Evolutionary conservation across 1,140 invertebrate species (phyloP).

Genomic region (Drosophila truncata): DNA sequence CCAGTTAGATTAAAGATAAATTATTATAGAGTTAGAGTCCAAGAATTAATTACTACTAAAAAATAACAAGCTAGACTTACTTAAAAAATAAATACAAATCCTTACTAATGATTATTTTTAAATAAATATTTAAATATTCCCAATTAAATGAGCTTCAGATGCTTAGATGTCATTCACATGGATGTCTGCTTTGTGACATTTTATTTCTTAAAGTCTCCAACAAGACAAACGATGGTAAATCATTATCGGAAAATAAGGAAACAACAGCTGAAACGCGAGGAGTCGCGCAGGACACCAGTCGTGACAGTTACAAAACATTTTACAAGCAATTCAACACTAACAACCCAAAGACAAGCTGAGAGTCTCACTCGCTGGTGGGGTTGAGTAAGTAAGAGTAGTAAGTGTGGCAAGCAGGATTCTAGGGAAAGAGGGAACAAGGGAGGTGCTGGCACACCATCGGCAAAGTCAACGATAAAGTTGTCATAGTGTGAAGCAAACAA

Average conservation of each 20-base stretch:
- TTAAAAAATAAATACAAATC: too few species aligned
- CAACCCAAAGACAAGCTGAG: constrained; percentile 42
- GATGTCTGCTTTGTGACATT: not conserved
- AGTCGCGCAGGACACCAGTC: constrained; percentile 33
- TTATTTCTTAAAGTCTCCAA: constrained; percentile 59
- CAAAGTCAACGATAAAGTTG: constrained; percentile 73
- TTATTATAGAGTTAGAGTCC: not conserved
- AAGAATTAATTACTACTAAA: not conserved
- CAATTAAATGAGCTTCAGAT: not conserved
- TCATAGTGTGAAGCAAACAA: constrained; percentile 80
- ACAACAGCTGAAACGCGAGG: constrained; percentile 33
- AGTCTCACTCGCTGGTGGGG: constrained; percentile 28
- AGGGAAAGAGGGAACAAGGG: not conserved
- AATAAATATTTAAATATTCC: not conserved
- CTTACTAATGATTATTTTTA: not conserved
- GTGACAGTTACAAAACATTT: constrained; percentile 80
- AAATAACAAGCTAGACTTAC: too few species aligned
- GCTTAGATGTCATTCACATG: not conserved
- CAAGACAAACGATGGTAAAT: constrained; percentile 64
- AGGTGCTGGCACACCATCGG: constrained; percentile 9
- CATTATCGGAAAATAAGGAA: constrained; percentile 55
- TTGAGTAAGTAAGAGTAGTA: constrained; percentile 35
- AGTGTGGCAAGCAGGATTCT: not conserved
- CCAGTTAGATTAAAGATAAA: not conserved
- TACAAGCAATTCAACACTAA: constrained; percentile 76